Conservation (phyloP, 2,113 vertebrate genomes). For the Phalacrocorax brasilianus region DNA sequence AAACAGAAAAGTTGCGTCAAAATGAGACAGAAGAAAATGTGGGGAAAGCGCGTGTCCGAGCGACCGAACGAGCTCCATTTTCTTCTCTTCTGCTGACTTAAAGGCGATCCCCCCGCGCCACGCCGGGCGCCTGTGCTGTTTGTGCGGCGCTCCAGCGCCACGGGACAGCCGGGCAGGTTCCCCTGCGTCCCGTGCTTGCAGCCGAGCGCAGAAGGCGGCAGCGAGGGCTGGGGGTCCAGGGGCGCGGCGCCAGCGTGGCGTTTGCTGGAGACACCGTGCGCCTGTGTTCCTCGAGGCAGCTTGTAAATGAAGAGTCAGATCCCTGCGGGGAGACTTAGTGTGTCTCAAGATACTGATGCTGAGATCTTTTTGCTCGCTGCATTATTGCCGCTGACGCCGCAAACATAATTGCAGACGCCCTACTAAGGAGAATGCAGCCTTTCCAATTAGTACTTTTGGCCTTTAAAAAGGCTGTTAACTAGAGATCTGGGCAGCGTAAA, state of each 20-base stretch:
- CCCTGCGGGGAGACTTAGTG: background rate
- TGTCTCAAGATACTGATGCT: background rate
- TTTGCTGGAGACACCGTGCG: accelerated
- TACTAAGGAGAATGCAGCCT: background rate
- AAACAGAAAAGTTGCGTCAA: background rate
- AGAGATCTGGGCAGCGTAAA: background rate
- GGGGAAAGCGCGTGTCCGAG: background rate
- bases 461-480: background rate
- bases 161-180: background rate
- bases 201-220: background rate
- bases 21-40: background rate
- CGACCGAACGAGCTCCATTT: background rate
- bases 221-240: background rate
- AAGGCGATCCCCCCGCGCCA: background rate
- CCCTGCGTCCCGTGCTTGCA: background rate
- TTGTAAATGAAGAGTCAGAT: background rate
- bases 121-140: background rate
- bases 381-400: background rate
- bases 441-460: background rate
- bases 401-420: background rate
- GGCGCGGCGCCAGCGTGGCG: background rate
- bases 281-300: background rate
- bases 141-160: background rate
- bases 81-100: background rate
- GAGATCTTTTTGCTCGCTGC: background rate